phyloP scores from a whole-genome alignment of 1,140 invertebrate species.

The Asbolus verrucosus region DNA sequence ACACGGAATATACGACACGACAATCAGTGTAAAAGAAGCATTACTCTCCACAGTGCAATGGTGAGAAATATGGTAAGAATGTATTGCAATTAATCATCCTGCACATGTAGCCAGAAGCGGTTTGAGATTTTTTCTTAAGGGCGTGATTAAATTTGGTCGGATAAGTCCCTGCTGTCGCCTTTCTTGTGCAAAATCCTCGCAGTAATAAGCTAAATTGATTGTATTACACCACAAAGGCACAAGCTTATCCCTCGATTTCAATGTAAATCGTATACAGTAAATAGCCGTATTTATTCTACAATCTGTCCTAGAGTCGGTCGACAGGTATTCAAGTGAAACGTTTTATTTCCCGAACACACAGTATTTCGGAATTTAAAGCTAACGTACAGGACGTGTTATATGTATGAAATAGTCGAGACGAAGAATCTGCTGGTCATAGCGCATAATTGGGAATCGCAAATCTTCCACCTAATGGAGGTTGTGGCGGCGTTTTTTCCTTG shows the following conservation, averaged over 20 bases:
- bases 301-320: not conserved
- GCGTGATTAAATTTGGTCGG: too few relatives aligned
- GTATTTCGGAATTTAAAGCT: constrained; percentile 26
- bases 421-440: constrained; percentile 39
- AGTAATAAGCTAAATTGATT: not conserved
- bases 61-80: too few relatives aligned
- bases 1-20: too few relatives aligned
- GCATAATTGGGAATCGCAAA: constrained; percentile 40
- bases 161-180: too few relatives aligned
- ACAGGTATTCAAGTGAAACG: not conserved
- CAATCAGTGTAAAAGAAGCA: too few relatives aligned
- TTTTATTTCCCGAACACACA: too few relatives aligned
- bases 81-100: too few relatives aligned
- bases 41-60: too few relatives aligned
- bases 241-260: not conserved
- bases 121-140: too few relatives aligned
- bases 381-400: constrained; percentile 25
- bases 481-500: constrained; percentile 21
- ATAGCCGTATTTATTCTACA: too few relatives aligned
- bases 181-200: not conserved
- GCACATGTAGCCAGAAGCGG: too few relatives aligned
- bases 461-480: constrained; percentile 36
- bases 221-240: not conserved
- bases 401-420: constrained; percentile 17
- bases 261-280: not conserved